Base-by-base conservation (phyloP, 2,797 vertebrate species). In the Chiloscyllium punctatum region DNA sequence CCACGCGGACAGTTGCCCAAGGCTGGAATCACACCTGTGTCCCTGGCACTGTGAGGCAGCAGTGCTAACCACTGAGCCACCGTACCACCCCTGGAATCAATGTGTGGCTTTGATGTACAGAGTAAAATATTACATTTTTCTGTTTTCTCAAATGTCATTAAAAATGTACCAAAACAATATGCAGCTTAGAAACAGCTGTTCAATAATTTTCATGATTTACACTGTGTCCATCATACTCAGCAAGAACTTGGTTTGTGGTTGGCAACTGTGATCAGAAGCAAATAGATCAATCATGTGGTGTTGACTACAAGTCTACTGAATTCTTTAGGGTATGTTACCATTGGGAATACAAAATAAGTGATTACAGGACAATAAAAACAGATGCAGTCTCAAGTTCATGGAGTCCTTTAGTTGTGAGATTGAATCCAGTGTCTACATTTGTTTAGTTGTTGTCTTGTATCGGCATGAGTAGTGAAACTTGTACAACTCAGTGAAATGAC, bases 231-330 rank as follows among this genome's bases (percentile, higher is more conserved):
- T 30, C 27, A 90, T 18, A 90, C 53, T 92, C 16, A 69, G n/a
- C n/a, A 92, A 92, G 33, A n/a, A 94, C 71, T 33, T 94, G 69
- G 68, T 94, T 72, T 94, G 27, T n/a, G 48, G 53, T 74, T 74
- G 4, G 27, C 71, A 94, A n/a, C 3, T 42, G 91, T 4, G 25
- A 25, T 13, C 23, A 94, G 68, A 94, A 74, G 69, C 37, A 94
- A 94, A 74, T 94, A 69, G 92, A 30, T 27, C 92, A 94, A 94
- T 42, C 72, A 71, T 42, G 72, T 51, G 21, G 92, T 94, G 92
- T 37, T 72, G 9, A 74, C 69, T 33, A 90, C 11, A 90, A 30
- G 57, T 62, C 57, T 90, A 90, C 87, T 90, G 57, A 90, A 90
- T 71, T 16, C 15, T 72, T 72, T 72, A 94, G 51, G 69, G 16